Percentiles rank a stretch among this genome's conserved stretches.
Evolutionary conservation across 2,888 invertebrate genomes (phyloP).

Genomic region (Microctonus brassicae): DNA sequence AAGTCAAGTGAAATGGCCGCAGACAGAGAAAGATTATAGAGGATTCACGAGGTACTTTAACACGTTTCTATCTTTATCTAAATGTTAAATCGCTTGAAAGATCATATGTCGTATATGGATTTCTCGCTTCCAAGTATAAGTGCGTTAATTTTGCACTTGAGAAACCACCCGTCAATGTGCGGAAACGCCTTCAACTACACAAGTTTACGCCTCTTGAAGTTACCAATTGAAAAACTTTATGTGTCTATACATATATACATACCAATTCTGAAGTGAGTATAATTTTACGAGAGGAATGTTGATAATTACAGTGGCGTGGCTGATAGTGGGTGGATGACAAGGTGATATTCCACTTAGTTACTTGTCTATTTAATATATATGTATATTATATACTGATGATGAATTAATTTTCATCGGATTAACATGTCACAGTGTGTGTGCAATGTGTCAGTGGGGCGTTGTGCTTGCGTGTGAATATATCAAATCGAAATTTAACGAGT

Average conservation of each 20-base stretch:
- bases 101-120: not conserved
- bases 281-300: not conserved
- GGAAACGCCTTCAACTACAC: not conserved
- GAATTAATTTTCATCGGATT: slow-evolving; percentile 5
- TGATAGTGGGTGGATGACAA: not conserved
- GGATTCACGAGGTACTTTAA: not conserved
- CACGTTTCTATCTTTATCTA: slow-evolving; percentile 11
- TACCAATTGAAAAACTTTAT: not conserved
- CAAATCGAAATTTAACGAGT: slow-evolving; percentile 29
- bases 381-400: not conserved
- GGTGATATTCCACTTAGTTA: slow-evolving; percentile 9
- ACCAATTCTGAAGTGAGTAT: not conserved
- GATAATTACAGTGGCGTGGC: not conserved
- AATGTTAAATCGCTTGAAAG: not conserved
- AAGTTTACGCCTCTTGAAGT: not conserved
- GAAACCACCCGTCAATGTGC: not conserved
- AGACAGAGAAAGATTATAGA: not conserved
- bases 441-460: not conserved
- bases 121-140: not conserved
- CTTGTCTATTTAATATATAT: not conserved
- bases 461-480: not conserved
- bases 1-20: slow-evolving; percentile 20
- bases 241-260: not conserved
- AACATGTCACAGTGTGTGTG: slow-evolving; percentile 9
- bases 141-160: not conserved